Percentiles rank a stretch among this genome's conserved stretches.
Conservation (phyloP, 2,113 vertebrate genomes). For the Ploceus nigricollis region DNA sequence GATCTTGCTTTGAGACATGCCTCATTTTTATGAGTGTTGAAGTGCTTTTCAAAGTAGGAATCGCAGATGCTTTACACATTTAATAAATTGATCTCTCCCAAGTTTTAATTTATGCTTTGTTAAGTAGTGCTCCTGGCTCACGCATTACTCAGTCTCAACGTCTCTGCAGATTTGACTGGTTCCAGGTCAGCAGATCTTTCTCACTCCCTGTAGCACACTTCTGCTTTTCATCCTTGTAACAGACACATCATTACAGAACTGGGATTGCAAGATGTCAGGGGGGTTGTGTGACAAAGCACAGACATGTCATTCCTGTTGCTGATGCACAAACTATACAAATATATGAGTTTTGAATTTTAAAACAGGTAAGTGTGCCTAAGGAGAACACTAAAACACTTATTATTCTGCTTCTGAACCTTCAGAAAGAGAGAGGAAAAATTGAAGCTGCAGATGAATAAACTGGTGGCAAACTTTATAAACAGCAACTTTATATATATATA, state of each 20-base stretch:
- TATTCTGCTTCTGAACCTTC: neutral
- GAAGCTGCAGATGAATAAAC: neutral
- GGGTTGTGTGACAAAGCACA: neutral
- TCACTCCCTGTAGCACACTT: neutral
- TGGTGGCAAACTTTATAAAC: neutral
- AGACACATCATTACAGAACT: neutral
- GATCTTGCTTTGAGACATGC: neutral
- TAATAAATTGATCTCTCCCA: constrained; percentile 10
- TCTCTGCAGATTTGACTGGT: neutral
- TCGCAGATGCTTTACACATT: neutral
- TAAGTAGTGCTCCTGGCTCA: neutral
- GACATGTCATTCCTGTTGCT: neutral
- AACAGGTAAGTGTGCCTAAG: neutral
- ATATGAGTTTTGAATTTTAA: neutral
- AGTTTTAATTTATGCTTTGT: constrained; percentile 32
- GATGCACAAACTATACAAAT: neutral
- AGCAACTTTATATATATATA: neutral
- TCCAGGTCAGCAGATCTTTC: constrained; percentile 31
- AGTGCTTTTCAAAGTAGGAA: neutral
- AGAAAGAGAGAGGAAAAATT: neutral
- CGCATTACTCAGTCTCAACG: neutral
- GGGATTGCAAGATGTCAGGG: neutral
- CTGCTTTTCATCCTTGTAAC: neutral
- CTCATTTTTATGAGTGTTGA: neutral
- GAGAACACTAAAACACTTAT: neutral